Conservation (phyloP, 2,113 vertebrate genomes). For the Grammomys surdaster region DNA sequence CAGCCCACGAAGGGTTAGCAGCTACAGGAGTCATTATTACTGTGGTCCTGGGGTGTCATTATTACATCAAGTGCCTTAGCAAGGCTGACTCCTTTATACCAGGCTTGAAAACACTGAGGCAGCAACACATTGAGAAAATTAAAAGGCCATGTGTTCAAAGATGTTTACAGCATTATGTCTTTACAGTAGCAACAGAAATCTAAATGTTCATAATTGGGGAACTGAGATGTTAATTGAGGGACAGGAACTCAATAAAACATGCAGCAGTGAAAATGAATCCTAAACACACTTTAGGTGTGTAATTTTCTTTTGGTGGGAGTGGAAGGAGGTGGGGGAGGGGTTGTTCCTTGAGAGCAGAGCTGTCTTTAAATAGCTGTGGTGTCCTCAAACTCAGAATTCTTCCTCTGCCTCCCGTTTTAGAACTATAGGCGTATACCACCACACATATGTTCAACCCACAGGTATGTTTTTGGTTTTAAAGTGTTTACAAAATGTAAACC, state of each 20-base stretch:
- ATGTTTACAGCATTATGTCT: neutral
- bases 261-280: neutral
- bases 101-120: neutral
- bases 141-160: neutral
- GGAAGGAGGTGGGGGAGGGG: neutral
- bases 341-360: neutral
- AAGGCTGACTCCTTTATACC: neutral
- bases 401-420: neutral
- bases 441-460: neutral
- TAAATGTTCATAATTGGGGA: neutral
- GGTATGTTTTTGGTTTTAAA: neutral
- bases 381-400: neutral
- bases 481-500: neutral
- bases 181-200: neutral
- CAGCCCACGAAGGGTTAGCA: neutral
- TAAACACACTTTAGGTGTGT: neutral
- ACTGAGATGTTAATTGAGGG: neutral
- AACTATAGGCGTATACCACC: neutral
- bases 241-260: neutral
- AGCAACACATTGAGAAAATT: neutral
- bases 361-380: neutral
- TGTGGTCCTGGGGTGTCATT: neutral
- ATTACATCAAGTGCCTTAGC: neutral
- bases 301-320: neutral
- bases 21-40: neutral